A percentile compares a stretch with the other conserved stretches of the same genome.
These are phyloP conservation scores for Merops nubicus DNA, from an alignment of 2,113 vertebrate genomes.

Conservation along the genomic window DNA sequence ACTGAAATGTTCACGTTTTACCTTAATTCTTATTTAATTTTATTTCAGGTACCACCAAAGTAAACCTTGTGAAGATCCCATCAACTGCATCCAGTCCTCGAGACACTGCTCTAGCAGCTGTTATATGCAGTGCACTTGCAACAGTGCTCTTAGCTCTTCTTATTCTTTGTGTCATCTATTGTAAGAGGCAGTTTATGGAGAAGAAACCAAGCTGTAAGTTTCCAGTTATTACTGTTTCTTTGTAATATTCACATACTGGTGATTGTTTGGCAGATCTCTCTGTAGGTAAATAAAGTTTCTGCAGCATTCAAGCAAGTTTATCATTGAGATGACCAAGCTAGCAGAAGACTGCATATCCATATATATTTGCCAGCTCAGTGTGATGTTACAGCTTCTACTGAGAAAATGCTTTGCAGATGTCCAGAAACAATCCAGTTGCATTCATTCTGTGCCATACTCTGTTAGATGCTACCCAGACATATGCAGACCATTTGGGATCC, in stretches of 20 bases:
- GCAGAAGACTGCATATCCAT: background rate
- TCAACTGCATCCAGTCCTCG: constrained; percentile 88
- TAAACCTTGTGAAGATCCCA: constrained; percentile 92
- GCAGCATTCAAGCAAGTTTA: background rate
- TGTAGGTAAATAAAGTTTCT: background rate
- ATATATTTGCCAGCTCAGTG: background rate
- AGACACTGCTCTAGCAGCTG: constrained; percentile 91
- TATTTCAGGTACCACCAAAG: constrained; percentile 86
- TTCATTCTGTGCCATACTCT: background rate
- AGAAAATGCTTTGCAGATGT: background rate
- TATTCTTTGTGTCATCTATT: constrained; percentile 94
- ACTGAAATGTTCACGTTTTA: background rate
- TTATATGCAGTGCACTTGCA: constrained; percentile 95
- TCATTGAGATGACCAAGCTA: background rate
- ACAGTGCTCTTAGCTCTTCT: constrained; percentile 93
- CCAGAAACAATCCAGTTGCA: background rate
- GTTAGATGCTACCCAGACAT: background rate
- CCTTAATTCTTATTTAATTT: background rate
- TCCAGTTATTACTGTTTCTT: background rate
- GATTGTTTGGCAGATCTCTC: background rate
- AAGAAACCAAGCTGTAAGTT: constrained; percentile 93
- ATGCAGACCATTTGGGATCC: background rate
- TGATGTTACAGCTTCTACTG: background rate
- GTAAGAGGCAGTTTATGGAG: constrained; percentile 96
- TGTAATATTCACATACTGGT: background rate